phyloP scores from a whole-genome alignment of 2,888 invertebrate genomes.

The Galeruca laticollis region DNA sequence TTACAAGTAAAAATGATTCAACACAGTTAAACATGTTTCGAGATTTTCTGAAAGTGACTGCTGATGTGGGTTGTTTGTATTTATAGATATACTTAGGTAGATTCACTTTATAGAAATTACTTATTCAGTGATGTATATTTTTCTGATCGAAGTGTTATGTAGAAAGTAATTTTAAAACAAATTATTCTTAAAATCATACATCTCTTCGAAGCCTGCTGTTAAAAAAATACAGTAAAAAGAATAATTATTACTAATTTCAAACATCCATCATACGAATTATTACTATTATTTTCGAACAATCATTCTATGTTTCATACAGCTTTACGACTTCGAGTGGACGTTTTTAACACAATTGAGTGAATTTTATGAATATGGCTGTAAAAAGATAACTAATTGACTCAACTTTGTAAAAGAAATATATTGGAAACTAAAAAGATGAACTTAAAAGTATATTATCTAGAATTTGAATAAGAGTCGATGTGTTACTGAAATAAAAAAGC shows the following conservation, averaged over 20 bases:
- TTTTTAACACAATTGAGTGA: constrained; percentile 29
- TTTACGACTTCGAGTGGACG: constrained; percentile 47
- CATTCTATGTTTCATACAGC: constrained; percentile 9
- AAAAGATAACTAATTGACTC: background rate
- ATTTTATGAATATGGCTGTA: background rate
- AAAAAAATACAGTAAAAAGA: constrained; percentile 13
- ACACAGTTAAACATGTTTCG: too few relatives aligned
- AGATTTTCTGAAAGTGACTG: too few relatives aligned
- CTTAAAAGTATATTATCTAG: too few relatives aligned
- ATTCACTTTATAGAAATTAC: background rate
- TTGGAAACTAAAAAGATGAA: too few relatives aligned
- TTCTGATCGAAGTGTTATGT: background rate
- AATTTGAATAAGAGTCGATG: too few relatives aligned
- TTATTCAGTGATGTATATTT: background rate
- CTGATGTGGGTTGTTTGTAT: background rate
- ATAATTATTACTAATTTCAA: constrained; percentile 5
- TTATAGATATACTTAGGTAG: background rate
- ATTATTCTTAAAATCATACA: constrained; percentile 9
- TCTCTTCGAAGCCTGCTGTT: background rate
- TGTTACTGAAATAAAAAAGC: too few relatives aligned
- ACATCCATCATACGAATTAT: constrained; percentile 3
- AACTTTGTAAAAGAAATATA: too few relatives aligned
- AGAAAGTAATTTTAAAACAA: constrained; percentile 8
- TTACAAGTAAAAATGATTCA: too few relatives aligned
- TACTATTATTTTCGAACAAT: background rate